Conservation (phyloP, 2,113 vertebrate genomes). For the Pygathrix nemaeus region DNA sequence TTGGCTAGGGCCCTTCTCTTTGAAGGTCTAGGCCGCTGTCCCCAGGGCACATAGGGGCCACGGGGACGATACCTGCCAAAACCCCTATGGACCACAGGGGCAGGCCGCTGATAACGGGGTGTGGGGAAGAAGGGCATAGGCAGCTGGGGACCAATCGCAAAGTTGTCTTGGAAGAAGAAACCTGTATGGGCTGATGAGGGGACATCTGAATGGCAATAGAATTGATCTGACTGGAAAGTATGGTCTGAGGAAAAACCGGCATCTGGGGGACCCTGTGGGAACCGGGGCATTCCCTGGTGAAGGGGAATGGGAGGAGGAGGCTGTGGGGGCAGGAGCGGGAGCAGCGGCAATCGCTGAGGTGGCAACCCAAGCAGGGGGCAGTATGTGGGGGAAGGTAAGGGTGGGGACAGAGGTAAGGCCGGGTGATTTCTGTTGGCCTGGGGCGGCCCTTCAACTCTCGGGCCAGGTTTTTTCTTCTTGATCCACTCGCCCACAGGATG, state of each 20-base stretch:
- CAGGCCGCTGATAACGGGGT: neutral
- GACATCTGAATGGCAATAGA: neutral
- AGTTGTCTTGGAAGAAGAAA: neutral
- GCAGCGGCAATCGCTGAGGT: neutral
- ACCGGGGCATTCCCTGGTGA: neutral
- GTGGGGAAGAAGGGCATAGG: neutral
- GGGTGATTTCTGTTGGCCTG: fast-evolving
- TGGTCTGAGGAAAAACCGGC: neutral
- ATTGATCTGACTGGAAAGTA: neutral
- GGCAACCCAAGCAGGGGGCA: neutral
- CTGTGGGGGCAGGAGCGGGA: neutral
- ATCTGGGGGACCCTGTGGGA: neutral
- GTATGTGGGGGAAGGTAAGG: fast-evolving
- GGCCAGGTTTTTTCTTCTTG: neutral
- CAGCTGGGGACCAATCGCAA: neutral
- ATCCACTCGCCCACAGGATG: fast-evolving
- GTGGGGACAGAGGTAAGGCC: fast-evolving
- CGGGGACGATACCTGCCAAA: neutral
- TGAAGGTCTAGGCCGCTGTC: neutral
- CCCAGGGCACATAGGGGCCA: constrained; percentile 22
- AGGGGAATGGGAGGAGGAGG: neutral
- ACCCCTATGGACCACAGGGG: constrained; percentile 53
- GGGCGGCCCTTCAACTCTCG: neutral
- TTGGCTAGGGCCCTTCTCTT: neutral
- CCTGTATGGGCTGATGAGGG: neutral